Evolutionary conservation across 2,797 vertebrate species (phyloP).

Genomic region (Acrocephalus scirpaceus): DNA sequence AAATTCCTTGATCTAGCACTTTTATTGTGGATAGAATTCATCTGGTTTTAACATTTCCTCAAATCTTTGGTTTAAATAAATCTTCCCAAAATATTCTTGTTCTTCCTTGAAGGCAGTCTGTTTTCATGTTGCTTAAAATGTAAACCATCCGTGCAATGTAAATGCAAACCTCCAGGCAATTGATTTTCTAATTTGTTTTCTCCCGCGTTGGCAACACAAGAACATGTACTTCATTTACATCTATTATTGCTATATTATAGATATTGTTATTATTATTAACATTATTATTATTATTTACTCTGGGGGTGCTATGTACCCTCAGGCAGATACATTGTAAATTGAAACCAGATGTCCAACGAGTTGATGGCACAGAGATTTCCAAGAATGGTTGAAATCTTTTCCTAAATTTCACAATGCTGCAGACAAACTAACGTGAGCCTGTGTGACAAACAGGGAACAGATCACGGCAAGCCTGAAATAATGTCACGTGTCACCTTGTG

Average conservation of each 20-base stretch:
- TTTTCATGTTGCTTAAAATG: conserved; percentile 67
- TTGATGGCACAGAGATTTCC: conserved; percentile 68
- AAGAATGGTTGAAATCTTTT: conserved; percentile 39
- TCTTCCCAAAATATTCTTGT: conserved; percentile 35
- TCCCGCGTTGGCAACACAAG: conserved; percentile 51
- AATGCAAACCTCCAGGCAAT: conserved; percentile 68
- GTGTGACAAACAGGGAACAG: neutral
- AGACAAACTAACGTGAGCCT: neutral
- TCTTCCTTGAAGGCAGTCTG: conserved; percentile 51
- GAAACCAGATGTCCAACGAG: conserved; percentile 75
- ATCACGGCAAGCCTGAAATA: neutral
- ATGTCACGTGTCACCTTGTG: neutral
- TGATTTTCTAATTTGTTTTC: conserved; percentile 71
- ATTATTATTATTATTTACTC: conserved; percentile 69
- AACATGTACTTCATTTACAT: conserved; percentile 67
- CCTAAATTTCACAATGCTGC: neutral
- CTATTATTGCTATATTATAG: conserved; percentile 65
- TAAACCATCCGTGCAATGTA: conserved; percentile 68
- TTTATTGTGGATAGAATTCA: neutral
- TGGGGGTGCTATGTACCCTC: conserved; percentile 33
- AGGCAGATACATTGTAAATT: conserved; percentile 60
- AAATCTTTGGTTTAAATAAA: conserved; percentile 52
- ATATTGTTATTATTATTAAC: conserved; percentile 70
- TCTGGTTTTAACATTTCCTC: conserved; percentile 35
- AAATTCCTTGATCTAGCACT: neutral